Percentiles rank a stretch among this genome's conserved stretches.
Conservation (phyloP, 2,888 invertebrate genomes). For the Autographa gamma region DNA sequence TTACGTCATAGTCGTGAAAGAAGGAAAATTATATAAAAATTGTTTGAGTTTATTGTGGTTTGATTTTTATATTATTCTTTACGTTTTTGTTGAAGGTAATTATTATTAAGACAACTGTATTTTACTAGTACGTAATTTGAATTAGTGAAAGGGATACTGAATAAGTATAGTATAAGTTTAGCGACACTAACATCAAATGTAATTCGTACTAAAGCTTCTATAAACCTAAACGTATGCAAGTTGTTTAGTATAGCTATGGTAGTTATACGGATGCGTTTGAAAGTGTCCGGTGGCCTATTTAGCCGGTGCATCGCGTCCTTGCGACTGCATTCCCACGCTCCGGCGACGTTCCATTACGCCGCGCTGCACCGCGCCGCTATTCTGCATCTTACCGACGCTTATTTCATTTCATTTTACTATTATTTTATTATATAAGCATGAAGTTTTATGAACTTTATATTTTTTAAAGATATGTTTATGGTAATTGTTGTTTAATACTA, state of each 20-base stretch:
- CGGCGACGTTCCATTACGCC: conserved; percentile 45
- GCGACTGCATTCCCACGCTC: conserved; percentile 60
- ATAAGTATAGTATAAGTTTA: too few relatives aligned
- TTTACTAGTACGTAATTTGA: background rate
- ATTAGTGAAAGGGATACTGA: background rate
- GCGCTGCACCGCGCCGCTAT: conserved; percentile 30
- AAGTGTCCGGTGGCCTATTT: conserved; percentile 57
- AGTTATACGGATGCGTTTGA: conserved; percentile 44
- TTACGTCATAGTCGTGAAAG: background rate
- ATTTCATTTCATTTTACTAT: conserved; percentile 15
- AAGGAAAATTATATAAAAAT: background rate
- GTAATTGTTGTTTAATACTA: background rate
- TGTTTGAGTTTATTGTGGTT: background rate
- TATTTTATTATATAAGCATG: conserved; percentile 1
- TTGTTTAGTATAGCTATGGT: conserved; percentile 18
- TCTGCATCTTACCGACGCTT: conserved; percentile 32
- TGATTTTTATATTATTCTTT: background rate
- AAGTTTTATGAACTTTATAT: background rate
- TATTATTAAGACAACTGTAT: background rate
- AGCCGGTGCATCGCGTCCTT: conserved; percentile 61
- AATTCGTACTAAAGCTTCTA: background rate
- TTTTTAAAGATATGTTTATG: background rate
- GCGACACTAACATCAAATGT: background rate
- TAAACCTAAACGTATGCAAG: background rate
- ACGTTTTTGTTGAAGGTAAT: background rate